Percentiles rank a stretch among this genome's conserved stretches.
Evolutionary conservation across 2,113 vertebrate genomes (phyloP).

Genomic region (Irena cyanogastra): DNA sequence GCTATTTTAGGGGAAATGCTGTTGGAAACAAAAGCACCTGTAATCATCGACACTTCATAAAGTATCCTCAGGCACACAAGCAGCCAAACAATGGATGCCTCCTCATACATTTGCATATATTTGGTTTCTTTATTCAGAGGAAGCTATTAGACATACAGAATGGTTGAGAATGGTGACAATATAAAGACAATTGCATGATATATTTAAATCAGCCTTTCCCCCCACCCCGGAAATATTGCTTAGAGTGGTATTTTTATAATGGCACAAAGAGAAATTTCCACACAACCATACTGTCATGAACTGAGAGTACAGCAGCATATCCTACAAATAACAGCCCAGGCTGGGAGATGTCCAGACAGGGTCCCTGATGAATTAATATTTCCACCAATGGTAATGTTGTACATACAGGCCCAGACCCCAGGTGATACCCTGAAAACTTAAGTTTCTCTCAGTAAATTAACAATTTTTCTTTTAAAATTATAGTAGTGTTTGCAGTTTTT

Average conservation of each 20-base stretch:
- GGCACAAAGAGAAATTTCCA: neutral
- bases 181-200: slow-evolving; percentile 5
- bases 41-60: neutral
- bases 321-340: neutral
- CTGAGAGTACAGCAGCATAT: neutral
- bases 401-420: neutral
- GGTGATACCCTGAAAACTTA: neutral
- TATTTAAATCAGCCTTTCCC: neutral
- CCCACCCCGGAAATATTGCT: neutral
- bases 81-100: neutral
- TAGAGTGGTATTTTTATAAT: neutral
- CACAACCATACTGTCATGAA: neutral
- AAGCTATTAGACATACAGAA: neutral
- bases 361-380: neutral
- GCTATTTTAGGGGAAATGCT: slow-evolving; percentile 45
- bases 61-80: slow-evolving; percentile 16
- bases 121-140: neutral
- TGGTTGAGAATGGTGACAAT: neutral
- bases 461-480: neutral
- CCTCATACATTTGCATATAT: slow-evolving; percentile 45
- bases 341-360: neutral
- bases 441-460: neutral
- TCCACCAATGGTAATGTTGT: neutral
- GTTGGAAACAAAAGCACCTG: slow-evolving; percentile 35
- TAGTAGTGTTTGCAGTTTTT: neutral